Base-by-base conservation (phyloP, 2,113 vertebrate genomes). In the Phycodurus eques region DNA sequence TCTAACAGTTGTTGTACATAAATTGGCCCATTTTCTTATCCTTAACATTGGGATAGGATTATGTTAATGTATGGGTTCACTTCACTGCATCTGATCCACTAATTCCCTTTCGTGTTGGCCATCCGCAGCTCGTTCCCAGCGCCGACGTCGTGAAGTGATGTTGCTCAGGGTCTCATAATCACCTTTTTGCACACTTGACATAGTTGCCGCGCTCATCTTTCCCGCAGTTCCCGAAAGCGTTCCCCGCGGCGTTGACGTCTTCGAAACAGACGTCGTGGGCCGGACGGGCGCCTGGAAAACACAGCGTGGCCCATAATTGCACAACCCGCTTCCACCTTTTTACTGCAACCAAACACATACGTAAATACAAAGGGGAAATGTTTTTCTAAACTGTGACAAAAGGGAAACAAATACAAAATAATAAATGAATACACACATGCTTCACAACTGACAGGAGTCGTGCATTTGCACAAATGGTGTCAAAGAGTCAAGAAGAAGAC, bases 221-320 rank as follows among this genome's bases (percentile, higher is more conserved):
- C 35, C 96, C 96, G 0, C 96, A 98, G 91, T 98, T 96, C 22
- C 96, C 96, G 0, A 94, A 95, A 47, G 93, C 91, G 15, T 97
- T 95, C 1, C 96, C 96, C 0, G 93, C 95, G 1, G 93, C 94
- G 66, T 99, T 99, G 83, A 96, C 94, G 0, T 94, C 93, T 80
- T 94, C 91, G 81, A 99, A 99, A 54, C 97, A 98, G 70, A 90
- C 93, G 0, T 95, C 92, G 0, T 95, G 97, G 0, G 96, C 97
- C 0, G 96, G 96, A 76, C 82, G 91, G 11, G 96, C 96, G 64
- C 94, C 97, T 99, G 91, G 20, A 75, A 81, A 82, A 57, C 31
- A 82, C n/a, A 80, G 35, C 44, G 27, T 4, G 51, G 35, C 35
- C 35, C 35, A 6, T 39, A 39, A 39, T 39, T 39, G 35, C 35